Evolutionary conservation across 2,888 invertebrate species (phyloP).

Genomic region (Machimus atricapillus): DNA sequence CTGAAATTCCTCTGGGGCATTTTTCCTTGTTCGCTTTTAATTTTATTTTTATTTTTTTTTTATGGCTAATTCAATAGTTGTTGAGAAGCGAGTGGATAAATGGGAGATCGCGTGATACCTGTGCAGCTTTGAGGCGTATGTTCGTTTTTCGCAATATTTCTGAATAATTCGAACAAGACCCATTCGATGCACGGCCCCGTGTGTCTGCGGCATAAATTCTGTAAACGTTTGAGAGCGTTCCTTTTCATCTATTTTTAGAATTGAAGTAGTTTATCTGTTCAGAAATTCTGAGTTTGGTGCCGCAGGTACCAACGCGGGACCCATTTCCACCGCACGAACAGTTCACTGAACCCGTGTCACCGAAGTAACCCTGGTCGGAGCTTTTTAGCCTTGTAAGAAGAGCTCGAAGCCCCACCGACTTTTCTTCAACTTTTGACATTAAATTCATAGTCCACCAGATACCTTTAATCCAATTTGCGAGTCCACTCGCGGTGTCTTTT

Average conservation of each 20-base stretch:
- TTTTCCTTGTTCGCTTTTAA: background rate
- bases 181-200: background rate
- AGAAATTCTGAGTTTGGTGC: conserved; percentile 4
- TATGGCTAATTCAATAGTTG: conserved; percentile 30
- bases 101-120: conserved; percentile 31
- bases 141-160: conserved; percentile 4
- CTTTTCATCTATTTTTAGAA: conserved; percentile 30
- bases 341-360: conserved; percentile 35
- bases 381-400: conserved; percentile 26
- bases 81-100: conserved; percentile 8
- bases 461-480: conserved; percentile 32
- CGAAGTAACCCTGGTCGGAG: background rate
- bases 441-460: conserved; percentile 21
- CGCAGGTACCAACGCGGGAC: background rate
- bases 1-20: conserved; percentile 19
- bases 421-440: conserved; percentile 33
- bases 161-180: background rate
- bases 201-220: conserved; percentile 1
- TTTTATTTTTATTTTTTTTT: background rate
- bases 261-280: conserved; percentile 11
- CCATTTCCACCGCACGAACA: background rate
- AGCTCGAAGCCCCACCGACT: conserved; percentile 7
- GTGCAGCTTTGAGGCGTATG: background rate
- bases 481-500: background rate
- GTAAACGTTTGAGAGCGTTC: background rate